Percentiles rank a stretch among this genome's conserved stretches.
phyloP scores from a whole-genome alignment of 1,140 invertebrate species.

The Pachypsylla venusta region DNA sequence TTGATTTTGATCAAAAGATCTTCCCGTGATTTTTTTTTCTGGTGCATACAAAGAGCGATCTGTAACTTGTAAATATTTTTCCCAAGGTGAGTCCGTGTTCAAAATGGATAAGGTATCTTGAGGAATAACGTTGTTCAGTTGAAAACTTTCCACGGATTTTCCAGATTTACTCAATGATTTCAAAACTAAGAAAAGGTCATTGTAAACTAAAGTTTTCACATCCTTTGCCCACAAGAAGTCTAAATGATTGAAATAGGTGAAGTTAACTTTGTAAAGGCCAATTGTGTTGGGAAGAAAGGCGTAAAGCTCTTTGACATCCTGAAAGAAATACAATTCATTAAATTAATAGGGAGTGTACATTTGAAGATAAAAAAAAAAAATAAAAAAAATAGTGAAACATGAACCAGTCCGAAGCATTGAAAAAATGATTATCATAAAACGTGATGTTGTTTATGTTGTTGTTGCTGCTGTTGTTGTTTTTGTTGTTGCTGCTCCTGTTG shows the following conservation, averaged over 20 bases:
- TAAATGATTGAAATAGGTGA: conserved; percentile 43
- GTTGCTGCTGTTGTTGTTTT: too few relatives aligned
- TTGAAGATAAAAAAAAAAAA: too few relatives aligned
- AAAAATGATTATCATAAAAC: too few relatives aligned
- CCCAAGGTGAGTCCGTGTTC: background rate
- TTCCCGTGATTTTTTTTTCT: background rate
- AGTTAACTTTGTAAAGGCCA: conserved; percentile 39
- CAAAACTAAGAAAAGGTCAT: conserved; percentile 39
- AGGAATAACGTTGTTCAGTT: background rate
- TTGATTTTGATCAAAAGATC: background rate
- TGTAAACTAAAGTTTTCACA: conserved; percentile 39
- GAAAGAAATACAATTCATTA: too few relatives aligned
- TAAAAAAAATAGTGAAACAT: too few relatives aligned
- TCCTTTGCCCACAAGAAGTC: conserved; percentile 50
- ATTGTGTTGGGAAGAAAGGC: conserved; percentile 35
- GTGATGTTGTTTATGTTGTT: too few relatives aligned
- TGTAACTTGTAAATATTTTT: background rate
- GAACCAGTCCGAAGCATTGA: too few relatives aligned
- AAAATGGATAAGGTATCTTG: background rate
- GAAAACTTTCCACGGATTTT: background rate
- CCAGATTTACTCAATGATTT: background rate
- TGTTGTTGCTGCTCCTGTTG: too few relatives aligned
- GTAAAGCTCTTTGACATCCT: conserved; percentile 41
- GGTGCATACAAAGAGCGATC: background rate
- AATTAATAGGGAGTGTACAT: too few relatives aligned